Evolutionary conservation across 2,113 vertebrate species (phyloP), one percentile per base, ranked within the genome.

Genomic region (Psammodynastes pulverulentus): DNA sequence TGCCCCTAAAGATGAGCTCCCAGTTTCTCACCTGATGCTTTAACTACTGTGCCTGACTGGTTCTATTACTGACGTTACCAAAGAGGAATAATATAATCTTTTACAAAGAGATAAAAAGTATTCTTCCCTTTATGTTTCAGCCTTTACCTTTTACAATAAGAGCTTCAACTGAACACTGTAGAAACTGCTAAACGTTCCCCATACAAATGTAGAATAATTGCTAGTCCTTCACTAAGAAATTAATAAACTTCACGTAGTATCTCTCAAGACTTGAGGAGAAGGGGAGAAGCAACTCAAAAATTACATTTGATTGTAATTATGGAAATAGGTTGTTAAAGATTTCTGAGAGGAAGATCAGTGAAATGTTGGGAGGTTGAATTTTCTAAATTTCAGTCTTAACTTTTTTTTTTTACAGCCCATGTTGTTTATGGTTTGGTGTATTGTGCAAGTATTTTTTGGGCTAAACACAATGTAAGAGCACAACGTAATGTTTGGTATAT

Each of bases 271-370:
- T 15, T 34, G 21, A 54, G 54, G 17, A 17, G 12, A 5, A 39
- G 10, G 87, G 23, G 9, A 67, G 67, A 88, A 92, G 94, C 92
- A 92, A 93, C 12, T 34, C 92, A 93, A 90, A 94, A 67, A 67
- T 29, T 67, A 90, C 86, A 19, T 93, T 52, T 29, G 89, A 94
- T 2, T 23, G 6, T 95, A 86, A 39, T 93, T 96, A 94, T 92
- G 45, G 89, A 97, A 93, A 46, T 24, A 95, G 93, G 91, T 49
- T 26, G 6, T 4, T 26, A 26, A 23, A 56, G 26, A 7, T 48
- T 48, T 45, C 19, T 53, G 24, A 86, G 29, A 39, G 24, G 53
- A 62, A 91, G 6, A 72, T 72, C 67, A 39, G n/a, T 72, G n/a
- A 72, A 72, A 72, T 72, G 19, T 72, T 39, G 62, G 34, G 62